Conservation (phyloP, 2,888 invertebrate species). For the Meta bourneti region DNA sequence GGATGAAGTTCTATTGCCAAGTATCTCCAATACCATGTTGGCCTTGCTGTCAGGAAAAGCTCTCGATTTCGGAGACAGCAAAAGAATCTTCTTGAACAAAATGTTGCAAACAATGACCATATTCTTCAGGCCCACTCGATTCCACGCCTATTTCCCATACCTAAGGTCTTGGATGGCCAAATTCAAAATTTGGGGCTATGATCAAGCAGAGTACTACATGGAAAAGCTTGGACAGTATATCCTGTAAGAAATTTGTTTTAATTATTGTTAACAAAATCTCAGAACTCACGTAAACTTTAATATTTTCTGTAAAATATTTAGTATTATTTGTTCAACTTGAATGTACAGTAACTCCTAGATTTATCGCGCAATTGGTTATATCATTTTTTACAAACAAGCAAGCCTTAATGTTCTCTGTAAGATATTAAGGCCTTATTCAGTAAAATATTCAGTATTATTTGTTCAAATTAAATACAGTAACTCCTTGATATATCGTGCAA, state of each 20-base stretch:
- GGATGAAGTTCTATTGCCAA: constrained; percentile 63
- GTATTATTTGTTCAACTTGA: no score
- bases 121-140: constrained; percentile 58
- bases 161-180: constrained; percentile 50
- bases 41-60: constrained; percentile 75
- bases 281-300: no score
- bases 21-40: constrained; percentile 77
- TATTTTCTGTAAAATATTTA: no score
- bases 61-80: constrained; percentile 72
- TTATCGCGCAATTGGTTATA: no score
- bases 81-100: constrained; percentile 56
- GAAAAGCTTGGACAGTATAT: constrained; percentile 33
- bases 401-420: no score
- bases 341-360: no score
- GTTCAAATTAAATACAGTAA: no score
- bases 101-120: constrained; percentile 40
- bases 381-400: no score
- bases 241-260: constrained; percentile 28
- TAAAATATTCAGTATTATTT: no score
- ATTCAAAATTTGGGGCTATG: constrained; percentile 65
- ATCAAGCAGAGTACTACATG: constrained; percentile 46
- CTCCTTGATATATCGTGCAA: no score
- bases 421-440: no score
- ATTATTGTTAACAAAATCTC: not conserved
- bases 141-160: constrained; percentile 69